phyloP scores from a whole-genome alignment of 1,140 invertebrate genomes.

The Drosophila bipectinata region DNA sequence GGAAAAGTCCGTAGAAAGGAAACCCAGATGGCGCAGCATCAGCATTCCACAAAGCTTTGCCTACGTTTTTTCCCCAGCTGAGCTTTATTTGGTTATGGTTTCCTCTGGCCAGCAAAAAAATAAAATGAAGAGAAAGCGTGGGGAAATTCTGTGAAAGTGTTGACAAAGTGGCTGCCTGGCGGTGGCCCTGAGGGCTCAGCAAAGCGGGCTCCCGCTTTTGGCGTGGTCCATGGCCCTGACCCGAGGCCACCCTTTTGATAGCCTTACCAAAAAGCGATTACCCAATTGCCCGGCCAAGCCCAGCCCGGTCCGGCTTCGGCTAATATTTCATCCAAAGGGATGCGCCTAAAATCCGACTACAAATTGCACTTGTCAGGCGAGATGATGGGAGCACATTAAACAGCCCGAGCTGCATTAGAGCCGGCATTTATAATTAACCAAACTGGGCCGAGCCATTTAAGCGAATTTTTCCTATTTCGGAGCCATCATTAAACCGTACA shows the following conservation, averaged over 20 bases:
- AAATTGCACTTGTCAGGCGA: conserved; percentile 47
- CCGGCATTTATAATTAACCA: conserved; percentile 53
- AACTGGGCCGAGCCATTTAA: conserved; percentile 33
- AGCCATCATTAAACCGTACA: conserved; percentile 21
- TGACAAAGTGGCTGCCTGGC: conserved; percentile 65
- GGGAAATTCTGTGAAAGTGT: conserved; percentile 59
- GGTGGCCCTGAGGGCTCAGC: conserved; percentile 1
- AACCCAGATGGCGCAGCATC: conserved; percentile 29
- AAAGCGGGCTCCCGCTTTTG: not conserved
- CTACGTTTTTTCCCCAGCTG: conserved; percentile 27
- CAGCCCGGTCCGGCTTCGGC: not conserved
- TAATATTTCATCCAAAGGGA: conserved; percentile 23
- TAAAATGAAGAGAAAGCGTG: not conserved
- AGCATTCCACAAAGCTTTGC: conserved; percentile 22
- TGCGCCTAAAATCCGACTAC: conserved; percentile 10
- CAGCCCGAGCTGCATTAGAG: conserved; percentile 22
- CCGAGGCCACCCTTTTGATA: conserved; percentile 49
- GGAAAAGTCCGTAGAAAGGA: conserved; percentile 12
- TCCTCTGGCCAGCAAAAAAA: conserved; percentile 8
- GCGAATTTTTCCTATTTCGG: conserved; percentile 40
- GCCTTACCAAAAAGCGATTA: conserved; percentile 62
- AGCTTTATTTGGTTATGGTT: conserved; percentile 51
- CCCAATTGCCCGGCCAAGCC: conserved; percentile 35
- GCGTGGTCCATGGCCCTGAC: conserved; percentile 27
- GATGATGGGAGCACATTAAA: conserved; percentile 31